phyloP scores from a whole-genome alignment of 1,140 invertebrate species.

The Apolygus lucorum region DNA sequence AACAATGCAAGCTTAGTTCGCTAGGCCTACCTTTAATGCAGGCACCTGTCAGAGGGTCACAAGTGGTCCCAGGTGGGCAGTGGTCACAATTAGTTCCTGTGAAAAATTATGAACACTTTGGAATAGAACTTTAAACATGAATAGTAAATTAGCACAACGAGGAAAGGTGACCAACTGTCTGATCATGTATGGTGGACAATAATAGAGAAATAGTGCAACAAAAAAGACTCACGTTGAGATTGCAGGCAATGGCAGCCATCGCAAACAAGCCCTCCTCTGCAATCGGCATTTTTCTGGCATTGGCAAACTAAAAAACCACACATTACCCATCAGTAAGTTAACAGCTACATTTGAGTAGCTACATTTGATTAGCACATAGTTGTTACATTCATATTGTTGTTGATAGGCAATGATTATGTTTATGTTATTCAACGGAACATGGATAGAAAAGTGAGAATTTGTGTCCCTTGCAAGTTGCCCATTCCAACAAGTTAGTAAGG shows the following conservation, averaged over 20 bases:
- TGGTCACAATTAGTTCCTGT: slow-evolving; percentile 52
- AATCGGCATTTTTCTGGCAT: slow-evolving; percentile 54
- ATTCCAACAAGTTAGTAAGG: too few relatives aligned
- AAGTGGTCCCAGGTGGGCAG: slow-evolving; percentile 62
- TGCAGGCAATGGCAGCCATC: slow-evolving; percentile 57
- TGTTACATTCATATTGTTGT: too few relatives aligned
- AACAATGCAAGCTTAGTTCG: background rate
- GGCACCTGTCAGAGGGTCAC: slow-evolving; percentile 62
- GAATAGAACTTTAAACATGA: background rate
- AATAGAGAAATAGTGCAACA: too few relatives aligned
- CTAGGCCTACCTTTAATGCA: slow-evolving; percentile 65
- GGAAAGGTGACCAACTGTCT: too few relatives aligned
- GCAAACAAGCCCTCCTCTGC: slow-evolving; percentile 45
- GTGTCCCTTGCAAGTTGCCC: too few relatives aligned
- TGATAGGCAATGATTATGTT: too few relatives aligned
- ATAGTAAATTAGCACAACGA: background rate
- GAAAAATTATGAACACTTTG: slow-evolving; percentile 7
- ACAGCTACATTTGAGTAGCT: too few relatives aligned
- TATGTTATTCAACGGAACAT: too few relatives aligned
- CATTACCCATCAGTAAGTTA: too few relatives aligned
- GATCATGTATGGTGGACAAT: too few relatives aligned
- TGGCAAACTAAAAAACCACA: slow-evolving; percentile 49
- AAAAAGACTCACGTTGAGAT: slow-evolving; percentile 42
- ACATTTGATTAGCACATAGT: too few relatives aligned
- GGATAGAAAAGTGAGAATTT: too few relatives aligned